These are phyloP conservation scores for Phymorhynchus buccinoides DNA, from an alignment of 1,140 invertebrate species.

Conservation along the genomic window DNA sequence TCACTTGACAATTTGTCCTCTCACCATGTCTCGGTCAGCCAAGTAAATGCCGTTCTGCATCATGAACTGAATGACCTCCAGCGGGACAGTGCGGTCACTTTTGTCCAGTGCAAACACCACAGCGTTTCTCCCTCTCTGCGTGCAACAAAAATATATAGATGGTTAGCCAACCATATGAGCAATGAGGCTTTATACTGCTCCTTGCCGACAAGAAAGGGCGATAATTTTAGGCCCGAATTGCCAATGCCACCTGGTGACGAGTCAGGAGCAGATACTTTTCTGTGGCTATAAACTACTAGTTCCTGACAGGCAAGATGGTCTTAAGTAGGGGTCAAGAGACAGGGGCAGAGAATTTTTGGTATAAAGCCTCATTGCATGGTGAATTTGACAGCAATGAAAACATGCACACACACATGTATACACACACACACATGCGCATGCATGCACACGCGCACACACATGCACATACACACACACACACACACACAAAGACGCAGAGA, in stretches of 20 bases:
- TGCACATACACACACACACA: neutral
- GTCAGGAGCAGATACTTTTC: no score
- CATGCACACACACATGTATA: neutral
- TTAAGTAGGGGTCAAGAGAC: no score
- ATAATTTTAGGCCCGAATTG: no score
- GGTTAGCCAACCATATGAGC: neutral
- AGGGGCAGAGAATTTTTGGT: no score
- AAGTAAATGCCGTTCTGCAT: constrained; percentile 62
- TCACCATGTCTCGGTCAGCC: constrained; percentile 61
- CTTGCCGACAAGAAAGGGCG: no score
- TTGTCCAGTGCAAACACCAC: constrained; percentile 66
- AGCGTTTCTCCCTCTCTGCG: constrained; percentile 66
- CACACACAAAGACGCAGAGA: neutral
- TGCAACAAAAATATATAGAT: constrained; percentile 15
- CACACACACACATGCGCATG: neutral
- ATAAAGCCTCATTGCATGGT: no score
- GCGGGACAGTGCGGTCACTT: constrained; percentile 52
- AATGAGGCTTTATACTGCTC: no score
- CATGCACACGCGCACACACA: neutral
- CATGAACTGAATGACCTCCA: constrained; percentile 61
- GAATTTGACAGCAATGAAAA: constrained; percentile 11
- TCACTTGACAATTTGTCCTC: neutral
- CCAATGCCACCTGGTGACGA: no score
- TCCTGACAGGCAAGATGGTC: no score
- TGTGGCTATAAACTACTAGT: no score